These are phyloP conservation scores for Bugula neritina DNA, from an alignment of 2,888 invertebrate genomes.

Conservation along the genomic window DNA sequence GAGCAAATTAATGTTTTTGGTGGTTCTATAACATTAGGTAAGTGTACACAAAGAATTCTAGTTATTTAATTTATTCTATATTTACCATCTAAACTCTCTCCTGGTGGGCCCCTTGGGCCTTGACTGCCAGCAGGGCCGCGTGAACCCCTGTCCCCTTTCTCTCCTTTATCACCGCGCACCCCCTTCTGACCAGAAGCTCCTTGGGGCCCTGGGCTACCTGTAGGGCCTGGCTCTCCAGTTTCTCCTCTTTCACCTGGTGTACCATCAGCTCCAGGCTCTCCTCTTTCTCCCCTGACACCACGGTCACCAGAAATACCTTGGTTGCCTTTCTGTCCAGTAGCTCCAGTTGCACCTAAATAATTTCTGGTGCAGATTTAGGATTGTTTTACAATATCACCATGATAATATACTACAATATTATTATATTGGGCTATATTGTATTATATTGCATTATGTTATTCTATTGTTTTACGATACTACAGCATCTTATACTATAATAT, in stretches of 20 bases:
- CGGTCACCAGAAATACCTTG: not conserved
- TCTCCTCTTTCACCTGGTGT: not conserved
- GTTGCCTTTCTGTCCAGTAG: not conserved
- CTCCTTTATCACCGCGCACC: not conserved
- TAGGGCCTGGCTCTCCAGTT: not conserved
- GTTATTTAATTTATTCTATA: not conserved
- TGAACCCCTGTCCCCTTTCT: not conserved
- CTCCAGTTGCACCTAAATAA: not conserved
- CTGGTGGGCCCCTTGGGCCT: constrained; percentile 4
- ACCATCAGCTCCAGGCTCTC: not conserved
- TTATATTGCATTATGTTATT: too few relatives aligned
- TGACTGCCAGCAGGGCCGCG: not conserved
- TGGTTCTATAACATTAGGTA: not conserved
- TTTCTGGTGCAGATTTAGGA: too few relatives aligned
- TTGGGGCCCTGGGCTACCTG: not conserved
- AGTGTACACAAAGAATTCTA: too few relatives aligned
- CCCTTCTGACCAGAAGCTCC: not conserved
- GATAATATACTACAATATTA: too few relatives aligned
- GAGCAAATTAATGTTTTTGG: too few relatives aligned
- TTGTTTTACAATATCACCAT: too few relatives aligned
- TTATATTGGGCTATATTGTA: too few relatives aligned
- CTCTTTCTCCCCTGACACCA: not conserved
- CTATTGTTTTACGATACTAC: too few relatives aligned
- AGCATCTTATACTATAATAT: too few relatives aligned
- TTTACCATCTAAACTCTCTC: constrained; percentile 4